phyloP scores from a whole-genome alignment of 2,797 vertebrate species.

The Echeneis naucrates region DNA sequence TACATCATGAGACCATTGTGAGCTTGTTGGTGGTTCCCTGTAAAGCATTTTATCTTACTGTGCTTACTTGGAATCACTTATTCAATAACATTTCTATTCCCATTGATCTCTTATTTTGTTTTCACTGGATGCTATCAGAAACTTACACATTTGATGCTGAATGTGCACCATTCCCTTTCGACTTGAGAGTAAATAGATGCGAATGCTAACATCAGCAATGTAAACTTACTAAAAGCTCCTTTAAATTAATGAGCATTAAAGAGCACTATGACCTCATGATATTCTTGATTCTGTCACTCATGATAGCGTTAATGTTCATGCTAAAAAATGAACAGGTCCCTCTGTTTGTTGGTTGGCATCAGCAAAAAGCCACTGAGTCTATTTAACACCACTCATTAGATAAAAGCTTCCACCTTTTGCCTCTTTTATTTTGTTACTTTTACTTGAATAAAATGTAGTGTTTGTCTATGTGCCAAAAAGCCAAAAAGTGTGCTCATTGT shows the following conservation, averaged over 20 bases:
- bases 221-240: too few species aligned
- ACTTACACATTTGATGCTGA: too few species aligned
- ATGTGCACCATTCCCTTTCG: too few species aligned
- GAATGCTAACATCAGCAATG: too few species aligned
- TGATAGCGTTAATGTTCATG: too few species aligned
- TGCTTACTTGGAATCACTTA: neutral
- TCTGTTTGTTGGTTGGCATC: conserved; percentile 8
- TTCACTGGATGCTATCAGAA: neutral
- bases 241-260: too few species aligned
- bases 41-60: neutral
- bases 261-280: too few species aligned
- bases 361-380: neutral
- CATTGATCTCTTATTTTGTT: neutral
- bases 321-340: neutral
- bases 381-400: neutral
- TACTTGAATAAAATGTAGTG: neutral
- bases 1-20: conserved; percentile 7
- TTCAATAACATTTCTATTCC: neutral
- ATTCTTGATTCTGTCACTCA: neutral
- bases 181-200: too few species aligned
- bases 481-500: too few species aligned
- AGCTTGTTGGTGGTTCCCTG: neutral
- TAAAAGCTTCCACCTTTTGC: conserved; percentile 2
- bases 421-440: neutral
- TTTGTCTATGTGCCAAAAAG: too few species aligned